Conservation (phyloP, 2,113 vertebrate species). For the Rhegmatorhina hoffmannsi region DNA sequence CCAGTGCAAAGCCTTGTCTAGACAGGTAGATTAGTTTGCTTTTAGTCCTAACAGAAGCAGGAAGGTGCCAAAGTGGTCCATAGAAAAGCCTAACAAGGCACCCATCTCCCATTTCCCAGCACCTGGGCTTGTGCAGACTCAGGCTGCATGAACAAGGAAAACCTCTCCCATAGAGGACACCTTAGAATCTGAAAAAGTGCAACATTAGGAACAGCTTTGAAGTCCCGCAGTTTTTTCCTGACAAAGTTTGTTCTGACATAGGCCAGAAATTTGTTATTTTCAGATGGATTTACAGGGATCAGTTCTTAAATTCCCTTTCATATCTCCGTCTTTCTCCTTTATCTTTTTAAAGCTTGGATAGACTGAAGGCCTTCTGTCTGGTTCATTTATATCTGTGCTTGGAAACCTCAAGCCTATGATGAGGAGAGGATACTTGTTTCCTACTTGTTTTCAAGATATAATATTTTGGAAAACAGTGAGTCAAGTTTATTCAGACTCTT, state of each 20-base stretch:
- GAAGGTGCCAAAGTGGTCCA: background rate
- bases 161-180: background rate
- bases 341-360: slow-evolving; percentile 56
- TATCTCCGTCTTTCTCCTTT: slow-evolving; percentile 37
- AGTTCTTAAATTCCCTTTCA: slow-evolving; percentile 42
- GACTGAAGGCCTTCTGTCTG: slow-evolving; percentile 46
- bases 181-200: background rate
- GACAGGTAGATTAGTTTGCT: slow-evolving; percentile 67
- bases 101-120: background rate
- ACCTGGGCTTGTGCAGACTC: background rate
- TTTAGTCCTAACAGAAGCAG: slow-evolving; percentile 15
- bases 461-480: background rate
- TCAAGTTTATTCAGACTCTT: background rate
- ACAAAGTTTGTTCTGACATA: slow-evolving; percentile 33
- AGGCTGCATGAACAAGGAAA: background rate
- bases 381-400: background rate
- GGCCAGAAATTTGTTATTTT: slow-evolving; percentile 58
- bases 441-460: background rate
- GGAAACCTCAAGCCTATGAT: slow-evolving; percentile 8
- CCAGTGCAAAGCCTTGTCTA: slow-evolving; percentile 57
- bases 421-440: slow-evolving; percentile 2
- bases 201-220: background rate
- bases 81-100: slow-evolving; percentile 6
- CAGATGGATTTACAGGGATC: slow-evolving; percentile 48
- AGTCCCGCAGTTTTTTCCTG: background rate